phyloP scores from a whole-genome alignment of 2,797 vertebrate genomes.

The Picus viridis region DNA sequence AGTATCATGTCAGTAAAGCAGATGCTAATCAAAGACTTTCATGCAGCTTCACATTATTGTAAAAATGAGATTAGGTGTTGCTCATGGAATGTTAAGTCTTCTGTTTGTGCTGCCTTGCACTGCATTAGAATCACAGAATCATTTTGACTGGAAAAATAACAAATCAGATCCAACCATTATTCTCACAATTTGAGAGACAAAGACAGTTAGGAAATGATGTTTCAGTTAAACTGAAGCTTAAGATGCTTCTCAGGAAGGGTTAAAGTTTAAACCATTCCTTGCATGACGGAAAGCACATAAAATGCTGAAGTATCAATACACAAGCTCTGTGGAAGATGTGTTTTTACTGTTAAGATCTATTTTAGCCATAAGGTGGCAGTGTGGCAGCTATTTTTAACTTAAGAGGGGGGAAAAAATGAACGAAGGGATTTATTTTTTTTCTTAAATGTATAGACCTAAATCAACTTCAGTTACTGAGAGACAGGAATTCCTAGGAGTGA shows the following conservation, averaged over 20 bases:
- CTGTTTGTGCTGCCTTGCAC: rapidly evolving
- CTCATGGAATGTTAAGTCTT: rapidly evolving
- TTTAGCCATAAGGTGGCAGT: slow-evolving; percentile 78
- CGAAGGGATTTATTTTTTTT: neutral
- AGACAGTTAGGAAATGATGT: rapidly evolving
- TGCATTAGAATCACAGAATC: neutral
- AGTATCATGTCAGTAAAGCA: neutral
- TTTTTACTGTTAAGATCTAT: neutral
- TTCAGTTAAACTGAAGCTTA: neutral
- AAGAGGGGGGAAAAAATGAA: neutral
- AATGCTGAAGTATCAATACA: neutral
- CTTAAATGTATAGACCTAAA: neutral
- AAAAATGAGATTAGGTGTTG: neutral
- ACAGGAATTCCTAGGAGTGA: neutral
- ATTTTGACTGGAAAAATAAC: no score
- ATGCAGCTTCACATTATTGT: neutral
- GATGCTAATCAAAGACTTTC: neutral
- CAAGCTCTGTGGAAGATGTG: rapidly evolving
- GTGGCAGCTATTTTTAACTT: slow-evolving; percentile 56
- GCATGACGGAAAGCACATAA: neutral
- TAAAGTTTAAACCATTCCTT: neutral
- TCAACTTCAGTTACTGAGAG: neutral
- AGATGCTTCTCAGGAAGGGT: neutral
- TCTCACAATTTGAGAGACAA: neutral
- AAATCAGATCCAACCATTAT: no score